Evolutionary conservation across 2,113 vertebrate species (phyloP), one percentile per base, ranked within the genome.

Genomic region (Rutilus rutilus): DNA sequence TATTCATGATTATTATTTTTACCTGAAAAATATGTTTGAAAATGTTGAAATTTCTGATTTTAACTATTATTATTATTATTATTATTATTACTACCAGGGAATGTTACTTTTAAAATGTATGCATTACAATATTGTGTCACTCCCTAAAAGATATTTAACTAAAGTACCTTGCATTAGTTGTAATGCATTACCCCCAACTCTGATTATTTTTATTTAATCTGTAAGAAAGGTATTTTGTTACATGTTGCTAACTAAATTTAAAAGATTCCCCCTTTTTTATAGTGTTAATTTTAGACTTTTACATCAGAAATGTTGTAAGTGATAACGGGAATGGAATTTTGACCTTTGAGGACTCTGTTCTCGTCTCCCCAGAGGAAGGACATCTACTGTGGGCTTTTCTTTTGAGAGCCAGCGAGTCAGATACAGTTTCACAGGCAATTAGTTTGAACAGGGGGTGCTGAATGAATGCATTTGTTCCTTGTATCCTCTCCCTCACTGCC

Each of bases 341-440:
- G 87, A 89, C 85, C 84, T 85, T 85, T 88, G 74, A 83, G 85
- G 59, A 25, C 79, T 69, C 69, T 52, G 64, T n/a, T 65, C 65
- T 50, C 17, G 23, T 33, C 42, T 88, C 86, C 84, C 87, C 39
- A 59, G 87, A 78, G 90, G 79, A 85, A 17, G 65, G 42, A 76
- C 86, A 74, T 89, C 77, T 54, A 71, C 60, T 82, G 74, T 76
- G 71, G 33, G 64, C 82, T 62, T 78, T 87, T 77, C 60, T 77
- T 65, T 78, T 62, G 87, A 87, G 73, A 81, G 12, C 36, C 67
- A 83, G 42, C 1, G 0, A 86, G 79, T 57, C 27, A 82, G 91
- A 85, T 92, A 85, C 86, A 57, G 88, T 92, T 91, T 89, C 90
- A 81, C 64, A 75, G 45, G 85, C 90, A 86, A 91, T 92, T 91